A percentile compares a stretch with the other conserved stretches of the same genome.
These are phyloP conservation scores for Montipora foliosa DNA, from an alignment of 64 coral and sea anemone species.

Conservation along the genomic window DNA sequence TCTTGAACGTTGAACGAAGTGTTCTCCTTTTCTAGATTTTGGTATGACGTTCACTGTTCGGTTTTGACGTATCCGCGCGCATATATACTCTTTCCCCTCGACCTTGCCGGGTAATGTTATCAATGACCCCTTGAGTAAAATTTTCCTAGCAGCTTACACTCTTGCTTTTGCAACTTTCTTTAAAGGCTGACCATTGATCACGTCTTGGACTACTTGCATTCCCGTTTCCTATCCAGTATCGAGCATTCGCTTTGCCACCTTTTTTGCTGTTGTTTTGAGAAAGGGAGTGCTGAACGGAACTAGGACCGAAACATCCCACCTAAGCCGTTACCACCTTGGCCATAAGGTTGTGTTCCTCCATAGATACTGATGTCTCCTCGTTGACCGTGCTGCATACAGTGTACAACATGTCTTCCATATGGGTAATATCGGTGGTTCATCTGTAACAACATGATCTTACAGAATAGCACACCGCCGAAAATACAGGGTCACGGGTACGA, in stretches of 20 bases:
- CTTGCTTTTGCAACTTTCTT: neutral
- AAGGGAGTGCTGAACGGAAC: too few relatives aligned
- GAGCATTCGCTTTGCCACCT: too few relatives aligned
- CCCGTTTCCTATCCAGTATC: neutral
- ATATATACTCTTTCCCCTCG: neutral
- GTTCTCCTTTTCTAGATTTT: slow-evolving; percentile 21
- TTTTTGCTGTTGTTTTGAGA: too few relatives aligned
- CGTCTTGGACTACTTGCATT: neutral
- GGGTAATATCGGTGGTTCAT: neutral
- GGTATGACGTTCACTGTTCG: neutral
- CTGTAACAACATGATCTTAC: too few relatives aligned
- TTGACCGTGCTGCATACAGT: neutral
- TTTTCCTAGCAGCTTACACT: neutral
- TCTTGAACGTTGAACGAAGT: neutral
- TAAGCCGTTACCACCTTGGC: too few relatives aligned
- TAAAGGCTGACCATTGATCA: slow-evolving; percentile 5
- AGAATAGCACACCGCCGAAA: neutral
- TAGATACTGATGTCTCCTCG: too few relatives aligned
- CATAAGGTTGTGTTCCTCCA: too few relatives aligned
- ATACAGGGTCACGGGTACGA: neutral
- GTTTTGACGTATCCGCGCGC: neutral
- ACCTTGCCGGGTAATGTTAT: slow-evolving; percentile 14
- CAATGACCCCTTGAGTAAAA: neutral
- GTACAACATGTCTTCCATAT: neutral
- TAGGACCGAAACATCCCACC: too few relatives aligned